Conservation (phyloP, 2,888 invertebrate genomes). For the Amiota communis region DNA sequence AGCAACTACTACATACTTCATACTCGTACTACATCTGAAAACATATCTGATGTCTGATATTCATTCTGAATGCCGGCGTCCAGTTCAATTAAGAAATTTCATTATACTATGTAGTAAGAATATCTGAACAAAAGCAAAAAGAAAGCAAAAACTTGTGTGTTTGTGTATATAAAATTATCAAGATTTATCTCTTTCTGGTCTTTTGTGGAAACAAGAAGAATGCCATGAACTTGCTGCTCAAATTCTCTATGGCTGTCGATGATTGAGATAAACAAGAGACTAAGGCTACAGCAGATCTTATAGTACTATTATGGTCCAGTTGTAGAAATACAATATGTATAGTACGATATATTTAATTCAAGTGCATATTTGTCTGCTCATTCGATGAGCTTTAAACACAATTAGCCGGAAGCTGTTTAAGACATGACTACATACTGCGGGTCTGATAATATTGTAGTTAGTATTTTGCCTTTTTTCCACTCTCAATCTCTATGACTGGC, state of each 20-base stretch:
- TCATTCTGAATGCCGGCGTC: constrained; percentile 46
- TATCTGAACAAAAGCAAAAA: not conserved
- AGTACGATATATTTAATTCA: too few relatives aligned
- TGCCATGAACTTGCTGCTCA: constrained; percentile 52
- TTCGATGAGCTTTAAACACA: constrained; percentile 14
- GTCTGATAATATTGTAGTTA: constrained; percentile 10
- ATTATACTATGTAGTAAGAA: constrained; percentile 40
- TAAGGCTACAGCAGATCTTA: constrained; percentile 12
- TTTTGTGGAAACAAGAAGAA: constrained; percentile 32
- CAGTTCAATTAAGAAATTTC: constrained; percentile 63
- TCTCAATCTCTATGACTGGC: too few relatives aligned
- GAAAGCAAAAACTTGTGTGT: not conserved
- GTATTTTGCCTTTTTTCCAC: too few relatives aligned
- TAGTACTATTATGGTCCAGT: too few relatives aligned
- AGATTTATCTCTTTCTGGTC: too few relatives aligned
- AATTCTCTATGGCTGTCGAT: constrained; percentile 49
- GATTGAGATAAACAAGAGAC: constrained; percentile 60
- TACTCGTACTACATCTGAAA: constrained; percentile 28
- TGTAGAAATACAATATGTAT: too few relatives aligned
- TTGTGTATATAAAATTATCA: not conserved
- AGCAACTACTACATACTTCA: not conserved
- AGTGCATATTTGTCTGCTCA: too few relatives aligned
- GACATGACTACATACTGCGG: constrained; percentile 46
- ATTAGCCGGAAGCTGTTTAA: constrained; percentile 59
- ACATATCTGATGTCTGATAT: constrained; percentile 29